Conservation (phyloP, 2,797 vertebrate genomes). For the Salarias fasciatus region DNA sequence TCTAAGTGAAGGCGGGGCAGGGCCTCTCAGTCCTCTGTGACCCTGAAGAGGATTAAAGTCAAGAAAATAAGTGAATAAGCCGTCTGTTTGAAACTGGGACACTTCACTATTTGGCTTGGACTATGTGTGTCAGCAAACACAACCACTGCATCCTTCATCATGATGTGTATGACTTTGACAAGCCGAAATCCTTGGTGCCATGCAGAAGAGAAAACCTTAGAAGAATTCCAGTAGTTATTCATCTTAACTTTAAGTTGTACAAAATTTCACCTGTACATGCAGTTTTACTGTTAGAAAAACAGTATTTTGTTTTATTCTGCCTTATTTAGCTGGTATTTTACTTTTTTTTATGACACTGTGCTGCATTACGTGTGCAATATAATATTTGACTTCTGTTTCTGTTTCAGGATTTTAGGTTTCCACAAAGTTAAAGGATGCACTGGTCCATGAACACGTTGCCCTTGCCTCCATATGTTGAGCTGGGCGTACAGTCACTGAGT, state of each 20-base stretch:
- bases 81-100: conserved; percentile 23
- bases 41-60: conserved; percentile 31
- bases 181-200: background rate
- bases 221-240: no score
- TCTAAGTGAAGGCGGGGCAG: conserved; percentile 34
- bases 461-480: conserved; percentile 72
- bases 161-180: conserved; percentile 4
- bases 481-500: conserved; percentile 83
- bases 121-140: conserved; percentile 3
- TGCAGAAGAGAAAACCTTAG: background rate
- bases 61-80: conserved; percentile 34
- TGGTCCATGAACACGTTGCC: conserved; percentile 82
- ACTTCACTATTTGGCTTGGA: conserved; percentile 2
- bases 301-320: background rate
- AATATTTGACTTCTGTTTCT: conserved; percentile 9
- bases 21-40: conserved; percentile 15
- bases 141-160: background rate
- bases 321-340: no score
- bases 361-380: background rate
- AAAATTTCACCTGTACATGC: background rate
- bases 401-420: conserved; percentile 33
- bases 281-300: background rate
- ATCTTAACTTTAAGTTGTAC: no score
- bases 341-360: background rate
- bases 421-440: conserved; percentile 59